These are phyloP conservation scores for Apamea epomidion DNA, from an alignment of 2,888 invertebrate genomes.

Conservation along the genomic window DNA sequence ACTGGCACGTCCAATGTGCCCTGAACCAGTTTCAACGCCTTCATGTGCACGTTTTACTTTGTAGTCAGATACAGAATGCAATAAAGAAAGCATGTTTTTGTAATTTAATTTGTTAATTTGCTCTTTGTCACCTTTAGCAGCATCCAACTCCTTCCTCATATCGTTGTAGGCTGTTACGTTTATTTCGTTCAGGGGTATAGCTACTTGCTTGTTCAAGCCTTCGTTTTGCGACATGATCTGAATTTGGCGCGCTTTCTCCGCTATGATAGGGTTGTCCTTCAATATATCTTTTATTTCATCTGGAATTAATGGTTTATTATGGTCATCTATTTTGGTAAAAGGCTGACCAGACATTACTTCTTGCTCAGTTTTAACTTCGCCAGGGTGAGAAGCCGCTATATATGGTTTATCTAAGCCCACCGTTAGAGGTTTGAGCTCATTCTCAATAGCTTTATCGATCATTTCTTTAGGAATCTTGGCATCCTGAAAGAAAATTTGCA, in stretches of 20 bases:
- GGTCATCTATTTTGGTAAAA: constrained; percentile 81
- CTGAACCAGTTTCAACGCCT: constrained; percentile 49
- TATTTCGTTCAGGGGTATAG: constrained; percentile 81
- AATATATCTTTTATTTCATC: constrained; percentile 81
- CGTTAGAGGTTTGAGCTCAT: constrained; percentile 80
- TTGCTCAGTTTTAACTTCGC: constrained; percentile 82
- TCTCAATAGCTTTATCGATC: constrained; percentile 82
- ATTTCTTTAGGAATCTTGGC: constrained; percentile 78
- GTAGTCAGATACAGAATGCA: constrained; percentile 76
- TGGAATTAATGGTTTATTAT: constrained; percentile 76
- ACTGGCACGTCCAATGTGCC: constrained; percentile 57
- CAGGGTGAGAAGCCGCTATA: constrained; percentile 81
- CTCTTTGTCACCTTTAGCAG: constrained; percentile 75
- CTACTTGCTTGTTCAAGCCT: constrained; percentile 68
- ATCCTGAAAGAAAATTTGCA: constrained; percentile 81
- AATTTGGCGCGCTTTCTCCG: constrained; percentile 85
- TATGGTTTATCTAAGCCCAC: constrained; percentile 75
- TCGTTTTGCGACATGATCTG: constrained; percentile 79
- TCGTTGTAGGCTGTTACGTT: constrained; percentile 75
- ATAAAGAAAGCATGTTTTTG: constrained; percentile 82
- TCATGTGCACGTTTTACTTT: constrained; percentile 66
- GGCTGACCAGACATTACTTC: constrained; percentile 88
- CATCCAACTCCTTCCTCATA: constrained; percentile 79
- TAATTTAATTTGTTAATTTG: constrained; percentile 80
- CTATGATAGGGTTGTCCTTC: constrained; percentile 81